phyloP scores from a whole-genome alignment of 2,888 invertebrate species.

The Rhagonycha lutea region DNA sequence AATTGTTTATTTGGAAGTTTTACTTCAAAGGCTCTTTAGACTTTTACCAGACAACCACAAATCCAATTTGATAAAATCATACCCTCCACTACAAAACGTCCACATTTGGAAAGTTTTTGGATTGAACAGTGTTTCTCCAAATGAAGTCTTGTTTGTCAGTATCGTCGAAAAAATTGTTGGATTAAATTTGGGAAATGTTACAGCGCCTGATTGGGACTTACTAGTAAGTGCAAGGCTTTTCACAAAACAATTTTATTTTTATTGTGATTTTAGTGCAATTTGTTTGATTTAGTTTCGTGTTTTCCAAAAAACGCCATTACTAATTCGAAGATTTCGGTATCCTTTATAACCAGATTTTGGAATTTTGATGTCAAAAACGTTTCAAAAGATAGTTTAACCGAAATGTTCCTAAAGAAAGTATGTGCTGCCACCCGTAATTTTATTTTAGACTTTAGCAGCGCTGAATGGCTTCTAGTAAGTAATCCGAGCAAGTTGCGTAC shows the following conservation, averaged over 20 bases:
- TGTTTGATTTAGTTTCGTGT: slow-evolving; percentile 25
- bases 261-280: slow-evolving; percentile 28
- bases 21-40: slow-evolving; percentile 35
- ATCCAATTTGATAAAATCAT: slow-evolving; percentile 22
- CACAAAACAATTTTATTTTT: background rate
- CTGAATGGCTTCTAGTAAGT: slow-evolving; percentile 25
- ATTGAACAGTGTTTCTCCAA: slow-evolving; percentile 22
- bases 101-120: slow-evolving; percentile 32
- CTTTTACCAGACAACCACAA: slow-evolving; percentile 29
- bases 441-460: slow-evolving; percentile 16
- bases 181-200: slow-evolving; percentile 19
- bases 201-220: slow-evolving; percentile 20
- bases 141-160: slow-evolving; percentile 17
- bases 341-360: slow-evolving; percentile 27
- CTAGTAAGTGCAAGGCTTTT: slow-evolving; percentile 21
- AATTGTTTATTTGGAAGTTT: slow-evolving; percentile 33
- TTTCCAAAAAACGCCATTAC: slow-evolving; percentile 21
- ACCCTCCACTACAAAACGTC: slow-evolving; percentile 18
- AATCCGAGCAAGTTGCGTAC: background rate
- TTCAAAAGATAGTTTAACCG: slow-evolving; percentile 34
- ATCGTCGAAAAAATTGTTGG: slow-evolving; percentile 20
- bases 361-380: slow-evolving; percentile 20
- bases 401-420: slow-evolving; percentile 36
- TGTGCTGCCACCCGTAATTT: slow-evolving; percentile 35
- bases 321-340: slow-evolving; percentile 15